These are phyloP conservation scores for Pseudochromis fuscus DNA, from an alignment of 2,797 vertebrate species.

Conservation along the genomic window DNA sequence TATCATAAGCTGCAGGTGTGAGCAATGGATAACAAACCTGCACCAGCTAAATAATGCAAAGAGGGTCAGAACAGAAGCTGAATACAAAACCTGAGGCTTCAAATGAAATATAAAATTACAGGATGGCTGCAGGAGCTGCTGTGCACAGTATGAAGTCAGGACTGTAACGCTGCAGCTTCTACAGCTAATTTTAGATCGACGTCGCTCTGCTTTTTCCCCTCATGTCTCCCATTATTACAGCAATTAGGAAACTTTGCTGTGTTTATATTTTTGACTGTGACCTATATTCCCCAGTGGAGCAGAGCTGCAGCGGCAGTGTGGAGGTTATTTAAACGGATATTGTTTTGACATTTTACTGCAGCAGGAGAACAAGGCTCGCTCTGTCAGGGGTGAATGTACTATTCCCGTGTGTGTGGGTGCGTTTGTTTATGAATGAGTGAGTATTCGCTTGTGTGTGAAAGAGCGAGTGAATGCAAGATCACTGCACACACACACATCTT, in stretches of 20 bases:
- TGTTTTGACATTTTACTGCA: constrained; percentile 36
- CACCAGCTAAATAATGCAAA: background rate
- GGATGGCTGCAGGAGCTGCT: background rate
- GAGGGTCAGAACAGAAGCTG: background rate
- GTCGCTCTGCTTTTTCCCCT: constrained; percentile 24
- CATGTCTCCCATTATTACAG: constrained; percentile 21
- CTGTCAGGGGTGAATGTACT: constrained; percentile 26
- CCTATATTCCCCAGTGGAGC: constrained; percentile 49
- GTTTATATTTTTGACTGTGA: constrained; percentile 57
- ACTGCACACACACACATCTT: background rate
- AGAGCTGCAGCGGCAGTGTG: constrained; percentile 26
- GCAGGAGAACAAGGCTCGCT: constrained; percentile 56
- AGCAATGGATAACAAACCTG: background rate
- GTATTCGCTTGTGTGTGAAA: constrained; percentile 11
- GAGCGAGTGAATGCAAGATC: background rate
- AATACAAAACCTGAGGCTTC: background rate
- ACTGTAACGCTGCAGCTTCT: constrained; percentile 19
- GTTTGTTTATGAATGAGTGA: constrained; percentile 41
- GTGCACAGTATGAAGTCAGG: background rate
- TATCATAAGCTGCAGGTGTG: constrained; percentile 25
- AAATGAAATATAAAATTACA: background rate
- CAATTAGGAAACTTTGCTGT: constrained; percentile 42
- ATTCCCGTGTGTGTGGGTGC: background rate
- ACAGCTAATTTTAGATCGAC: constrained; percentile 41
- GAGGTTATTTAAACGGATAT: constrained; percentile 43